These are phyloP conservation scores for Stramonita haemastoma DNA, from an alignment of 2,888 invertebrate species.

Conservation along the genomic window DNA sequence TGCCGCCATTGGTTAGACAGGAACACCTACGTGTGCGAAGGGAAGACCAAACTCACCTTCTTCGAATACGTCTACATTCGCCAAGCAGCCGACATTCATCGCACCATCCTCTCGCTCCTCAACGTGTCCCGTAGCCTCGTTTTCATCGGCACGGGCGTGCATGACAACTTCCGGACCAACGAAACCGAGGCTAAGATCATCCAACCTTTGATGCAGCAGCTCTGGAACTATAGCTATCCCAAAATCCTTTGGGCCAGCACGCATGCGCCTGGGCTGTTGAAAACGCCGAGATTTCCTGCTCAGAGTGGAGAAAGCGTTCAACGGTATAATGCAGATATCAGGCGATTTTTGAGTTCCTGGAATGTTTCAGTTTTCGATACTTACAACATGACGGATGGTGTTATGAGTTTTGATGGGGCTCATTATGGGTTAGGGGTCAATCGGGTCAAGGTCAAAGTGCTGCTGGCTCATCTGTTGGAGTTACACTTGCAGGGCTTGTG, in stretches of 20 bases:
- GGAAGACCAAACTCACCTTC: slow-evolving; percentile 31
- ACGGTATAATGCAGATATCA: slow-evolving; percentile 42
- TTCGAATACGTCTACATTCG: slow-evolving; percentile 34
- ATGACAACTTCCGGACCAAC: slow-evolving; percentile 43
- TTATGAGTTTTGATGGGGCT: slow-evolving; percentile 50
- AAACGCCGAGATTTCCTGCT: slow-evolving; percentile 41
- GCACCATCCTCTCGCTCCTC: slow-evolving; percentile 22
- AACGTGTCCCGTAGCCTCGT: slow-evolving; percentile 39
- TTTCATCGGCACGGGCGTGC: slow-evolving; percentile 47
- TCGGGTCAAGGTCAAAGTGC: slow-evolving; percentile 44
- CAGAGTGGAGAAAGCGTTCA: slow-evolving; percentile 41
- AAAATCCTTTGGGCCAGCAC: slow-evolving; percentile 46
- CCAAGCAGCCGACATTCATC: slow-evolving; percentile 1
- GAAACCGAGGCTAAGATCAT: slow-evolving; percentile 27
- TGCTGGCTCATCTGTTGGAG: slow-evolving; percentile 46
- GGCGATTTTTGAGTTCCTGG: slow-evolving; percentile 7
- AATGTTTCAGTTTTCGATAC: slow-evolving; percentile 49
- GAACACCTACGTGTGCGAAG: background rate
- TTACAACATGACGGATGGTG: slow-evolving; percentile 47
- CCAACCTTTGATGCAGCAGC: slow-evolving; percentile 16
- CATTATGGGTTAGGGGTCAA: slow-evolving; percentile 50
- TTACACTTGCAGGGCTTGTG: slow-evolving; percentile 32
- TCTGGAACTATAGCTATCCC: slow-evolving; percentile 37
- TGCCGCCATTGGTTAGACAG: slow-evolving; percentile 35
- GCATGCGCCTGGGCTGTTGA: slow-evolving; percentile 50